phyloP scores from a whole-genome alignment of 2,797 vertebrate species.

The Astyanax mexicanus region DNA sequence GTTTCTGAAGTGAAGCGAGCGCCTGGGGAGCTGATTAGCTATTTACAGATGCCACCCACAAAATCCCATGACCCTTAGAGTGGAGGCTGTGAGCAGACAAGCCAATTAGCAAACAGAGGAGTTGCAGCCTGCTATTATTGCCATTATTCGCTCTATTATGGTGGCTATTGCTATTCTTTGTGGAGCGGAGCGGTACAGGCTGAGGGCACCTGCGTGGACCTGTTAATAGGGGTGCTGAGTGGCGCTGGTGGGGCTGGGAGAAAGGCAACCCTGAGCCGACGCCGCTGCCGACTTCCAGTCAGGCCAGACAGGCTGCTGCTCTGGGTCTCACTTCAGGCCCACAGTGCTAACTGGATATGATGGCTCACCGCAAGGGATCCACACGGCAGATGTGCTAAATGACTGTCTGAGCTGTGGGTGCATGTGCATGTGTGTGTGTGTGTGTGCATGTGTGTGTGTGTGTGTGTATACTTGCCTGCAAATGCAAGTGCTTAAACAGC shows the following conservation, averaged over 20 bases:
- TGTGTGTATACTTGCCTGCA: constrained; percentile 15
- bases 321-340: constrained; percentile 59
- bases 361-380: constrained; percentile 58
- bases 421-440: constrained; percentile 19
- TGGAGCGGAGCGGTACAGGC: constrained; percentile 38
- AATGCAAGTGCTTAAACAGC: constrained; percentile 36
- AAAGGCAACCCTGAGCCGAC: constrained; percentile 46
- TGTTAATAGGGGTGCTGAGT: constrained; percentile 60
- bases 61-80: constrained; percentile 77
- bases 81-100: constrained; percentile 67
- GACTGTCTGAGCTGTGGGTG: constrained; percentile 44
- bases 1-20: constrained; percentile 65
- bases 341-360: constrained; percentile 63
- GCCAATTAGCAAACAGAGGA: constrained; percentile 66
- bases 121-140: constrained; percentile 63
- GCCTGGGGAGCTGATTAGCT: constrained; percentile 77
- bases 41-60: constrained; percentile 80
- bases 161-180: constrained; percentile 60
- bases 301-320: constrained; percentile 49
- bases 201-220: constrained; percentile 54
- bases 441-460: constrained; percentile 30
- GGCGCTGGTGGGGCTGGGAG: constrained; percentile 47
- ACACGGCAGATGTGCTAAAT: constrained; percentile 58
- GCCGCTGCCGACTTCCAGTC: constrained; percentile 39
- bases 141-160: constrained; percentile 58